Evolutionary conservation across 2,888 invertebrate genomes (phyloP).

Genomic region (Chydorus sphaericus): DNA sequence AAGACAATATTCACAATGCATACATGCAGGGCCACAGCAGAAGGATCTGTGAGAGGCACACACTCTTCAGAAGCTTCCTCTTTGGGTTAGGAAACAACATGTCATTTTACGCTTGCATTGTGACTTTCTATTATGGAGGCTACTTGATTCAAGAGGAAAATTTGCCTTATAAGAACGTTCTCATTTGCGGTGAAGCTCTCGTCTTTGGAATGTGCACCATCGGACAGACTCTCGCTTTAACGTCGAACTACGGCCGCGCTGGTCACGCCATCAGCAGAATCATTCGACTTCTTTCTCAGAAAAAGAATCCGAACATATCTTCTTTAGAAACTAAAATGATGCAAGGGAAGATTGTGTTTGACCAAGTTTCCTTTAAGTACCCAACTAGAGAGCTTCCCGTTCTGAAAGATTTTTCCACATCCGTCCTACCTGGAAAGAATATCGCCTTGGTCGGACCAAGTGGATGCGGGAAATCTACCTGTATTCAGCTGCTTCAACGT

Average conservation of each 20-base stretch:
- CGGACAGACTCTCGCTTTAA: slow-evolving; percentile 59
- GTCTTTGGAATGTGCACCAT: slow-evolving; percentile 66
- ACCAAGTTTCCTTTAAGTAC: slow-evolving; percentile 59
- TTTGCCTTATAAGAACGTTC: slow-evolving; percentile 47
- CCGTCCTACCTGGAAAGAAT: slow-evolving; percentile 50
- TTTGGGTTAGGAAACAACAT: slow-evolving; percentile 36
- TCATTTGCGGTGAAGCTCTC: slow-evolving; percentile 56
- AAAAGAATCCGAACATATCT: slow-evolving; percentile 40
- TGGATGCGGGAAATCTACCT: slow-evolving; percentile 70
- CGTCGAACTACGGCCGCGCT: slow-evolving; percentile 68
- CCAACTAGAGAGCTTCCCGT: slow-evolving; percentile 64
- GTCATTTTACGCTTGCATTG: slow-evolving; percentile 44
- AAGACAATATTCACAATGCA: slow-evolving; percentile 41
- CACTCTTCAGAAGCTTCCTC: slow-evolving; percentile 48
- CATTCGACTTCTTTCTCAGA: slow-evolving; percentile 45
- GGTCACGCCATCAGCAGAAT: slow-evolving; percentile 53
- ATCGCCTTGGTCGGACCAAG: slow-evolving; percentile 48
- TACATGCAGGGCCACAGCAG: no score
- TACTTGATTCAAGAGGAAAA: slow-evolving; percentile 44
- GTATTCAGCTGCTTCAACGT: slow-evolving; percentile 59
- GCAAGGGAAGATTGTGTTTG: slow-evolving; percentile 50
- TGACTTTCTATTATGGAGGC: slow-evolving; percentile 57
- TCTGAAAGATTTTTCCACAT: slow-evolving; percentile 50
- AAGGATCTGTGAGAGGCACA: no score
- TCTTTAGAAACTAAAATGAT: slow-evolving; percentile 23